Conservation (phyloP, 92 coral and sea anemone genomes). For the Actinostola sp. region DNA sequence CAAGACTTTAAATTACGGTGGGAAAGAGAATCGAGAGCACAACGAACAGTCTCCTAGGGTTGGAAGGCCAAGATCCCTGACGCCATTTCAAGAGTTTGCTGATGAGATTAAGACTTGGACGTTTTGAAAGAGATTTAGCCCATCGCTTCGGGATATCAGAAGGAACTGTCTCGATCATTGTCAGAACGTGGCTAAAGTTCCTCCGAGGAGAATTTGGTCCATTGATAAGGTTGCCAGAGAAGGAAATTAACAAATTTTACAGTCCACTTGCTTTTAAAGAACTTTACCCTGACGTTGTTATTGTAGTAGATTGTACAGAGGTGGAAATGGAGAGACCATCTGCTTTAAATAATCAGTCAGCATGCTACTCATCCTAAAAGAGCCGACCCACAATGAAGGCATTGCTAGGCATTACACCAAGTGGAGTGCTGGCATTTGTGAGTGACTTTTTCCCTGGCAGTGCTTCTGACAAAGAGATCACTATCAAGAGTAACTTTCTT, state of each 20-base stretch:
- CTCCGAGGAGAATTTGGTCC: conserved; percentile 48
- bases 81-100: conserved; percentile 42
- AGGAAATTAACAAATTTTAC: conserved; percentile 27
- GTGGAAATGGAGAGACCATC: too few relatives aligned
- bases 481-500: too few relatives aligned
- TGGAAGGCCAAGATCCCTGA: conserved; percentile 42
- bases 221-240: conserved; percentile 30
- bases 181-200: conserved; percentile 45
- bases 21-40: neutral
- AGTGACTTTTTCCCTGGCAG: conserved; percentile 53
- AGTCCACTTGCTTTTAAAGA: conserved; percentile 38
- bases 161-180: conserved; percentile 50
- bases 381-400: conserved; percentile 47
- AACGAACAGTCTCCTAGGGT: conserved; percentile 4
- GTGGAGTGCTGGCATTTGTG: conserved; percentile 41
- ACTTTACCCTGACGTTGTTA: conserved; percentile 36
- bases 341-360: too few relatives aligned
- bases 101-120: conserved; percentile 49
- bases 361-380: conserved; percentile 43
- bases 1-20: conserved; percentile 28
- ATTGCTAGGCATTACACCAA: conserved; percentile 46
- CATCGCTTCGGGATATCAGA: conserved; percentile 43
- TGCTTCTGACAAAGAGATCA: conserved; percentile 43
- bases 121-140: conserved; percentile 51
- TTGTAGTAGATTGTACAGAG: too few relatives aligned